Percentiles rank a stretch among this genome's conserved stretches.
Conservation (phyloP, 2,113 vertebrate genomes). For the Bujurquina vittata region DNA sequence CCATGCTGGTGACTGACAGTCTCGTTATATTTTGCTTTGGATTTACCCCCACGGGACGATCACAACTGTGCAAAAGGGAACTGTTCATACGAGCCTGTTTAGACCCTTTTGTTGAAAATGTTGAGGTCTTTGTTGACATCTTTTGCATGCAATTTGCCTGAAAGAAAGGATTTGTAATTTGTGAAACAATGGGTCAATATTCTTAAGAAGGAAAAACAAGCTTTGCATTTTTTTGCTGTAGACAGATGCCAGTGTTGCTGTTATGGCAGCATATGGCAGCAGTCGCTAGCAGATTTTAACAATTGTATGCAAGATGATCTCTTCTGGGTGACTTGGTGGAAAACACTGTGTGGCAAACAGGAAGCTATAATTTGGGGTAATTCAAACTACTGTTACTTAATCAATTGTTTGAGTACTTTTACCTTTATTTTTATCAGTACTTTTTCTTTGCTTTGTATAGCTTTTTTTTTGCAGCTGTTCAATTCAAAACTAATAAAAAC, state of each 20-base stretch:
- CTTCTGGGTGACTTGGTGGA: background rate
- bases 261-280: background rate
- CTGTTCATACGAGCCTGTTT: background rate
- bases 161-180: background rate
- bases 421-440: background rate
- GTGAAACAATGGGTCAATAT: background rate
- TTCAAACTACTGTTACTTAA: background rate
- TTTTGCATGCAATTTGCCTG: background rate
- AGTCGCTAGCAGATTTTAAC: background rate
- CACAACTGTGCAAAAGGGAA: background rate
- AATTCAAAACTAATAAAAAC: background rate
- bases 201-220: background rate
- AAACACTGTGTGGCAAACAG: background rate
- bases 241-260: background rate
- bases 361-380: background rate
- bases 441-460: background rate
- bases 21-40: conserved; percentile 17
- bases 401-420: too few relatives aligned
- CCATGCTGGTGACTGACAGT: conserved; percentile 17
- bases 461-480: background rate
- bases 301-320: background rate
- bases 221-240: background rate
- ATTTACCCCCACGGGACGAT: background rate
- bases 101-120: background rate
- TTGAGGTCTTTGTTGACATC: background rate